These are phyloP conservation scores for Cyclophora albipunctata DNA, from an alignment of 2,888 invertebrate genomes.

Conservation along the genomic window DNA sequence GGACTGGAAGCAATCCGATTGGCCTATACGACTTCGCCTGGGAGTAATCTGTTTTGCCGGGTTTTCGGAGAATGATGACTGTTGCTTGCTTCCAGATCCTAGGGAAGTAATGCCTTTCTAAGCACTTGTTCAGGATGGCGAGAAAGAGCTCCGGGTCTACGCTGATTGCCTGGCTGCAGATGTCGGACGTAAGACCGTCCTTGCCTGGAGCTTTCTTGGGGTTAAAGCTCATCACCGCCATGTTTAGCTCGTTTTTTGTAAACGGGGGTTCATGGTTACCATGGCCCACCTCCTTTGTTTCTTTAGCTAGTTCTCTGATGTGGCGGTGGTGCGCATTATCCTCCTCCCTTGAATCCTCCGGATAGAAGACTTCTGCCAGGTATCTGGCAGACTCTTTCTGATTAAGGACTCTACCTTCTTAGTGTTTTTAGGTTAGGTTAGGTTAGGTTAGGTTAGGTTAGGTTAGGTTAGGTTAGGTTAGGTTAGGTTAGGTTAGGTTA, in stretches of 20 bases:
- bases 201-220: conserved; percentile 2
- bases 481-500: conserved; percentile 5
- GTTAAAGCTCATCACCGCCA: too few species aligned
- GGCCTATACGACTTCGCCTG: conserved; percentile 10
- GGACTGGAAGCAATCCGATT: conserved; percentile 1
- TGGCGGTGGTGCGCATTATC: too few species aligned
- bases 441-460: conserved; percentile 3
- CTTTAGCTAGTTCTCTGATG: too few species aligned
- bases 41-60: conserved; percentile 14
- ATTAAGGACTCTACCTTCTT: too few species aligned
- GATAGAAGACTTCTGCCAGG: too few species aligned
- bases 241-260: too few species aligned
- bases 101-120: conserved; percentile 10
- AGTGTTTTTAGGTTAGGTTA: too few species aligned
- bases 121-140: conserved; percentile 12
- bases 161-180: too few species aligned
- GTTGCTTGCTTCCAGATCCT: conserved; percentile 5
- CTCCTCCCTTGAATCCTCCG: too few species aligned
- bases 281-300: too few species aligned
- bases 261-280: too few species aligned
- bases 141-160: conserved; percentile 8
- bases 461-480: conserved; percentile 4
- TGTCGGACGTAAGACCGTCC: conserved; percentile 8
- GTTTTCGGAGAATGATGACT: conserved; percentile 15
- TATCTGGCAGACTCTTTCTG: too few species aligned